These are phyloP conservation scores for Diabrotica virgifera DNA, from an alignment of 1,140 invertebrate genomes.

Conservation along the genomic window DNA sequence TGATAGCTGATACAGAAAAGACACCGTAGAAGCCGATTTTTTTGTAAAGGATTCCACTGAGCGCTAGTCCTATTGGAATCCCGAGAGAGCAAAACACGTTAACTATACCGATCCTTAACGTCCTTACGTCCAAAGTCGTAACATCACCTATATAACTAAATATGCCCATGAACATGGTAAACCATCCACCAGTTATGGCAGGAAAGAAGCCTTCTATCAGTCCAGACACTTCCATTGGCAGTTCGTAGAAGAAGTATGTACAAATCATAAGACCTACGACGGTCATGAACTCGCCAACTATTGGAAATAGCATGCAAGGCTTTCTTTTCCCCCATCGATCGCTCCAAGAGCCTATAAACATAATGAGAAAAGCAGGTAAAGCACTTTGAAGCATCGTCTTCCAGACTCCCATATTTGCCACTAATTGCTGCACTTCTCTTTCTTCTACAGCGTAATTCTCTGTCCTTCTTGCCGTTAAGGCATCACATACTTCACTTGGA, in stretches of 20 bases:
- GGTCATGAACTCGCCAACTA: slow-evolving; percentile 75
- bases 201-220: slow-evolving; percentile 74
- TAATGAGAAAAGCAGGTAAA: slow-evolving; percentile 69
- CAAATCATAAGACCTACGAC: slow-evolving; percentile 74
- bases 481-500: slow-evolving; percentile 67
- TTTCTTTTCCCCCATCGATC: slow-evolving; percentile 73
- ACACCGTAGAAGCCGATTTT: slow-evolving; percentile 78
- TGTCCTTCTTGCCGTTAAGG: slow-evolving; percentile 65
- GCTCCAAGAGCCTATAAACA: slow-evolving; percentile 78
- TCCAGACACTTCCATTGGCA: slow-evolving; percentile 75
- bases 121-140: slow-evolving; percentile 75
- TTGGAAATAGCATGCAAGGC: slow-evolving; percentile 79
- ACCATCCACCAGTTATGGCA: slow-evolving; percentile 78
- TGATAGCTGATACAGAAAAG: slow-evolving; percentile 67
- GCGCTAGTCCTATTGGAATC: slow-evolving; percentile 73
- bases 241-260: slow-evolving; percentile 71
- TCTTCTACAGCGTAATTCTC: slow-evolving; percentile 69
- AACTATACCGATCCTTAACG: slow-evolving; percentile 77
- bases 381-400: slow-evolving; percentile 74
- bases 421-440: slow-evolving; percentile 64
- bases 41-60: slow-evolving; percentile 67
- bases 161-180: slow-evolving; percentile 84
- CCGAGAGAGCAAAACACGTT: slow-evolving; percentile 79
- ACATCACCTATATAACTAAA: slow-evolving; percentile 88
- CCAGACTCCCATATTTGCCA: slow-evolving; percentile 76